Percentiles rank a stretch among this genome's conserved stretches.
Evolutionary conservation across 1,140 invertebrate species (phyloP).

Genomic region (Aphelenchoides avenae): DNA sequence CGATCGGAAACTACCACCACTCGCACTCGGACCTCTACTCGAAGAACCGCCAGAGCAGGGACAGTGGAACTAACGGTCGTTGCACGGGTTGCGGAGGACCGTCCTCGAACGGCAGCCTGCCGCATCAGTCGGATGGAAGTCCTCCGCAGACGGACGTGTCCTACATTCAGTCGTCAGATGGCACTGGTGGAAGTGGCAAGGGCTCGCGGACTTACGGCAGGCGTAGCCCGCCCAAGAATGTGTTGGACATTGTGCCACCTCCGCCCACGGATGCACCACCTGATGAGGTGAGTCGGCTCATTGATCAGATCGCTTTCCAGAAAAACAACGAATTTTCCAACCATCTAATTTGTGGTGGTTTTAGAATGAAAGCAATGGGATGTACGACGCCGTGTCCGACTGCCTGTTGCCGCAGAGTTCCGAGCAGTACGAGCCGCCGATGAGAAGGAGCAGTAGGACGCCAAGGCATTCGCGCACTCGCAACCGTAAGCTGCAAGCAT

Average conservation of each 20-base stretch:
- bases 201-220: too few species aligned
- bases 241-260: slow-evolving; percentile 45
- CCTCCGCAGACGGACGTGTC: slow-evolving; percentile 52
- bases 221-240: slow-evolving; percentile 31
- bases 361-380: slow-evolving; percentile 10
- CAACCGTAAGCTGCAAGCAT: too few species aligned
- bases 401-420: too few species aligned
- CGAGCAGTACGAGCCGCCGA: too few species aligned
- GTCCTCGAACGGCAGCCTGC: not conserved
- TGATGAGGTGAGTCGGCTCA: slow-evolving; percentile 18
- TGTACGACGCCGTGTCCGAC: too few species aligned
- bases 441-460: too few species aligned
- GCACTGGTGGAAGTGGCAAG: slow-evolving; percentile 41
- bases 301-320: too few species aligned
- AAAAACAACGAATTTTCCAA: not conserved
- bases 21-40: slow-evolving; percentile 25
- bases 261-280: slow-evolving; percentile 35
- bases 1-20: slow-evolving; percentile 11
- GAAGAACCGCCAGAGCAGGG: slow-evolving; percentile 31
- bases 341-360: not conserved
- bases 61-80: slow-evolving; percentile 27
- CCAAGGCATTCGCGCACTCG: too few species aligned
- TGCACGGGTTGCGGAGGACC: not conserved
- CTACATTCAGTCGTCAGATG: slow-evolving; percentile 53
- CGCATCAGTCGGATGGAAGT: not conserved